Evolutionary conservation across 2,113 vertebrate genomes (phyloP).

Genomic region (Aegithalos caudatus): DNA sequence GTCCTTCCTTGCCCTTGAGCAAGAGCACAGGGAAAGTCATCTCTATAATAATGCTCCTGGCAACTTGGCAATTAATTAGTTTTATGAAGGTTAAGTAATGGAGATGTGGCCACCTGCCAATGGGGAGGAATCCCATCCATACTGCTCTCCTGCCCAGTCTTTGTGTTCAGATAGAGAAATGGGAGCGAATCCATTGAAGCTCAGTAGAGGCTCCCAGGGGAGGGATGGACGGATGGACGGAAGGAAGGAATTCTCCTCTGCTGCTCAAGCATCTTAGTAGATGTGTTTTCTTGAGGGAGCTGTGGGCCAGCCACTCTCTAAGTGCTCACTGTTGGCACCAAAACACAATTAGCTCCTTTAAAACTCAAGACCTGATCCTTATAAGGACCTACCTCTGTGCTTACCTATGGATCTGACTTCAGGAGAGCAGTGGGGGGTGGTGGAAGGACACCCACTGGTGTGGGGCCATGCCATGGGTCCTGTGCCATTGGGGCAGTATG

Average conservation of each 20-base stretch:
- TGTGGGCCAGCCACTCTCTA: not conserved
- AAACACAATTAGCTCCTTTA: not conserved
- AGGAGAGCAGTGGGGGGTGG: not conserved
- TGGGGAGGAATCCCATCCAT: not conserved
- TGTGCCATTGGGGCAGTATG: accelerated
- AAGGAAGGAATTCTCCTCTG: not conserved
- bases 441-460: accelerated
- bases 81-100: not conserved
- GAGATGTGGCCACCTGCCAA: not conserved
- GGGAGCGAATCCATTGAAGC: not conserved
- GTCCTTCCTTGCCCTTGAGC: not conserved
- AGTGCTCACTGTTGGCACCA: not conserved
- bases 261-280: not conserved
- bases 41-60: not conserved
- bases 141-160: not conserved
- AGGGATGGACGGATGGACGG: not conserved
- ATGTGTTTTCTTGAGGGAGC: not conserved
- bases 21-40: not conserved
- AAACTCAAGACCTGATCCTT: not conserved
- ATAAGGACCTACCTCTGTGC: not conserved
- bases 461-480: not conserved
- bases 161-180: not conserved
- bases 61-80: not conserved
- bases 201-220: not conserved
- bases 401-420: not conserved